Percentiles rank a stretch among this genome's conserved stretches.
Evolutionary conservation across 2,113 vertebrate genomes (phyloP).

Genomic region (Ornithorhynchus anatinus): DNA sequence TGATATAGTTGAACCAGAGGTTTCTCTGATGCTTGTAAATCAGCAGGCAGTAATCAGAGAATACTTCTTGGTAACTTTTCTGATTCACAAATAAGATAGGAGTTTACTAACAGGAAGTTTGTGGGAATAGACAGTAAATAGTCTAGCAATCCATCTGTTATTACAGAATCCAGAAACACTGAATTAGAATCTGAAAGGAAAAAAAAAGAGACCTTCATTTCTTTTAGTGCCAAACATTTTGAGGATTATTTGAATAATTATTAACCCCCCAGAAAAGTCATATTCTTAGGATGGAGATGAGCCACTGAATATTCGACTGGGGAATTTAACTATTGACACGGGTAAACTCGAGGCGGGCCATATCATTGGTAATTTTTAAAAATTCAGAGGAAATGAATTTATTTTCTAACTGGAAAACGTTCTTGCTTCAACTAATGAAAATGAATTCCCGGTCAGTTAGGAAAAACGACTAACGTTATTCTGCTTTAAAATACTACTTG

Average conservation of each 20-base stretch:
- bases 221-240: slow-evolving; percentile 59
- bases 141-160: slow-evolving; percentile 79
- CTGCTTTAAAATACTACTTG: too few relatives aligned
- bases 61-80: slow-evolving; percentile 75
- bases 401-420: too few relatives aligned
- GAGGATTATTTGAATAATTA: slow-evolving; percentile 57
- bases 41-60: slow-evolving; percentile 70
- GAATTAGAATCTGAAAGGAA: slow-evolving; percentile 69
- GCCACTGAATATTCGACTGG: too few relatives aligned
- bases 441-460: too few relatives aligned
- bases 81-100: slow-evolving; percentile 82
- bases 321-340: too few relatives aligned
- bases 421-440: too few relatives aligned
- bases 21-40: slow-evolving; percentile 61
- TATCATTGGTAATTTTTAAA: too few relatives aligned
- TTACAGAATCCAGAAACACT: slow-evolving; percentile 72
- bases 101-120: slow-evolving; percentile 80
- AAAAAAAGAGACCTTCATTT: slow-evolving; percentile 55
- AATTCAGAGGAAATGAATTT: too few relatives aligned
- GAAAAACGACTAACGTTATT: too few relatives aligned
- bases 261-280: slow-evolving; percentile 42
- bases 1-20: slow-evolving; percentile 43
- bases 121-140: slow-evolving; percentile 77
- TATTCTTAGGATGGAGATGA: too few relatives aligned
- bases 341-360: too few relatives aligned